Evolutionary conservation across 1,140 invertebrate species (phyloP).

Genomic region (Papilio xuthus): DNA sequence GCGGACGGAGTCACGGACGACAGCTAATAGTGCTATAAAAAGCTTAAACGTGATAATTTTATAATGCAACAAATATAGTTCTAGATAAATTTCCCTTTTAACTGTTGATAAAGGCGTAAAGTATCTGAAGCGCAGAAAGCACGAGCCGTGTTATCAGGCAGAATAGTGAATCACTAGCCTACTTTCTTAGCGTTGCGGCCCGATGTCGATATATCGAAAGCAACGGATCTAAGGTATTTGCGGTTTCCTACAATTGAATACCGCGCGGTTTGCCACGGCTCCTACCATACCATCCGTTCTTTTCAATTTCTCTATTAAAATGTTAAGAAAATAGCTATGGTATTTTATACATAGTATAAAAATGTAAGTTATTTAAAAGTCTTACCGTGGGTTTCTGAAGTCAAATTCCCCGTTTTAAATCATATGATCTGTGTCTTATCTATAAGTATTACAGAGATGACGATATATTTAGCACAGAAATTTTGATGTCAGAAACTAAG

Average conservation of each 20-base stretch:
- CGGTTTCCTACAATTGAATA: constrained; percentile 74
- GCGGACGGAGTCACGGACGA: too few species aligned
- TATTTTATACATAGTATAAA: background rate
- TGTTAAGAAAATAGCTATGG: background rate
- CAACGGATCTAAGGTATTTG: constrained; percentile 69
- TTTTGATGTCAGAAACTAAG: too few species aligned
- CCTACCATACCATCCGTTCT: constrained; percentile 48
- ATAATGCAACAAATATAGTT: constrained; percentile 36
- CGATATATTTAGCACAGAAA: too few species aligned
- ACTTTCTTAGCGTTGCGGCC: constrained; percentile 57
- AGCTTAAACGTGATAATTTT: background rate
- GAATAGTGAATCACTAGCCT: constrained; percentile 61
- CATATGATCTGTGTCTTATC: too few species aligned
- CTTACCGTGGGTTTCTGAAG: too few species aligned
- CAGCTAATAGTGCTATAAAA: background rate
- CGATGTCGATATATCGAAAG: constrained; percentile 68
- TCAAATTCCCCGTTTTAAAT: too few species aligned
- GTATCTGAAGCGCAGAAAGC: constrained; percentile 42
- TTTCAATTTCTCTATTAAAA: constrained; percentile 21
- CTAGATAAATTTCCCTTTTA: constrained; percentile 52
- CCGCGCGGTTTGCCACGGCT: constrained; percentile 54
- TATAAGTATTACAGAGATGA: too few species aligned
- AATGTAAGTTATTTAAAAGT: background rate
- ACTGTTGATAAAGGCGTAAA: constrained; percentile 43
- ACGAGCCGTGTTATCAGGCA: constrained; percentile 64